Evolutionary conservation across 2,113 vertebrate genomes (phyloP), one percentile per base, ranked within the genome.

Genomic region (Carettochelys insculpta): DNA sequence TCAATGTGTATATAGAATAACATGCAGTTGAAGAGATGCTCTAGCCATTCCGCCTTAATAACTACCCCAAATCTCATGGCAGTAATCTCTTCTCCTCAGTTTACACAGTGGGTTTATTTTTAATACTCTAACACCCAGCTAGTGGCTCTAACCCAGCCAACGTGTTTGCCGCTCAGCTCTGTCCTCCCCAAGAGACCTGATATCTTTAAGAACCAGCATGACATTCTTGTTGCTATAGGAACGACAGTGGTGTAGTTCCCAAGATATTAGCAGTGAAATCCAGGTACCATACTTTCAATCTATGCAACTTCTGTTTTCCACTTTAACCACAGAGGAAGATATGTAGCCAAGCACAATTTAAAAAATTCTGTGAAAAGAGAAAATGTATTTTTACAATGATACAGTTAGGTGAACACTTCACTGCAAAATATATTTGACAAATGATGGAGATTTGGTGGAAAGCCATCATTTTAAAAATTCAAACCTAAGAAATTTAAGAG

Each of bases 181-280:
- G 87, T 50, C 80, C 95, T 92, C 77, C 95, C 96, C 54, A 2
- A 10, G 92, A 87, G 94, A 95, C 12, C 53, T 20, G 87, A 92
- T 93, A 90, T 86, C 93, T 94, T 38, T 93, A 91, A 94, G 95
- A 95, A 53, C 83, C 78, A 90, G 94, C 90, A 85, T 0, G 1
- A 84, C 85, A 51, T 90, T 85, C 73, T 54, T 92, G 97, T 97
- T 97, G 97, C 97, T 96, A 97, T 97, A 95, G 97, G 95, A 97
- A 98, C 94, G 87, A 14, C 3, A 41, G 95, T 77, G 85, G 92
- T 89, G 54, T 93, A 94, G 75, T 53, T 96, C 89, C 93, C 89
- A 27, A 93, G 92, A 95, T 77, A 94, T 96, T 79, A 8, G 88
- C 48, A 92, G 90, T 61, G 71, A 83, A 91, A 83, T 89, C 93